phyloP scores from a whole-genome alignment of 53 echinoderm and acorn worm genomes.

The Echinometra lucunter region DNA sequence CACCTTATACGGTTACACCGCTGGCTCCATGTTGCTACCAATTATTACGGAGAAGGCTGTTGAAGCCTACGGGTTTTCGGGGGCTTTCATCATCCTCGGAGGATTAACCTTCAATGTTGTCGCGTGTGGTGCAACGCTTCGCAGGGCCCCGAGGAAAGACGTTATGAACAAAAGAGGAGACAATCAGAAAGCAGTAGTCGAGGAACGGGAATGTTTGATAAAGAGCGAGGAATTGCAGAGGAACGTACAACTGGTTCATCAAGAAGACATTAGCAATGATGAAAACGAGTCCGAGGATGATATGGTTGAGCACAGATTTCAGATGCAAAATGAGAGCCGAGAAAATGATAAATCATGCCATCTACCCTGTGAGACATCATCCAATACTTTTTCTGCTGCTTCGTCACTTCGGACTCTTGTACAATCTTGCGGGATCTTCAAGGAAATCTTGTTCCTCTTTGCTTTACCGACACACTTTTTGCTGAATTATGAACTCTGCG shows the following conservation, averaged over 20 bases:
- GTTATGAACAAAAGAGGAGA: neutral
- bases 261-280: neutral
- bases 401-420: neutral
- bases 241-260: neutral
- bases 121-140: neutral
- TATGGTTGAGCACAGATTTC: neutral
- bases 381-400: neutral
- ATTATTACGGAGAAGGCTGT: neutral
- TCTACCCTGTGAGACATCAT: neutral
- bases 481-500: neutral
- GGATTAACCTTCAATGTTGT: neutral
- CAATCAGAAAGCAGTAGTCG: neutral
- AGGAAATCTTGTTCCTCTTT: neutral
- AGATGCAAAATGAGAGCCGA: neutral
- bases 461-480: neutral
- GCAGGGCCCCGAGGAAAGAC: neutral
- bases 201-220: neutral
- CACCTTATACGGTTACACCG: neutral
- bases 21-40: slow-evolving; percentile 14
- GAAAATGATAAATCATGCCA: neutral
- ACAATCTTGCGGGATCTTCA: neutral
- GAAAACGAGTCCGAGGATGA: neutral
- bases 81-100: neutral
- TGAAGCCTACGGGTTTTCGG: neutral
- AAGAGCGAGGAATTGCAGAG: neutral